Conservation (phyloP, 2,888 invertebrate genomes). For the Platycheirus rosarum region DNA sequence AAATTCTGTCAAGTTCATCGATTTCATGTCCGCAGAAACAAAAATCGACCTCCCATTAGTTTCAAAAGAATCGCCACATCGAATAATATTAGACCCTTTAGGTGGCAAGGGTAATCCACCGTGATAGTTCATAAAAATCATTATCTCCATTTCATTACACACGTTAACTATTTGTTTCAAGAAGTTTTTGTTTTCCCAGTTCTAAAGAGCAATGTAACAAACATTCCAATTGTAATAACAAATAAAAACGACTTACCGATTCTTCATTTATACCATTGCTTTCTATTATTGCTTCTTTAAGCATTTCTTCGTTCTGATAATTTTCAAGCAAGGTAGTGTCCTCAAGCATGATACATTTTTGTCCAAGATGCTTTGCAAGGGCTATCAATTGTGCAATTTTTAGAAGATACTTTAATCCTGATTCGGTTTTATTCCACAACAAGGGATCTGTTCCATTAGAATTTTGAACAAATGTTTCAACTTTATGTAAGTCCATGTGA, state of each 20-base stretch:
- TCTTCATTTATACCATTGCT: background rate
- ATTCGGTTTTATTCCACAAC: slow-evolving; percentile 34
- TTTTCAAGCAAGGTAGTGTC: slow-evolving; percentile 32
- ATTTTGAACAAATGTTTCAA: slow-evolving; percentile 29
- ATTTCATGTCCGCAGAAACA: background rate
- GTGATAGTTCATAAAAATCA: slow-evolving; percentile 44
- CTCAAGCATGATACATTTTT: slow-evolving; percentile 34
- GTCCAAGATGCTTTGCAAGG: slow-evolving; percentile 32
- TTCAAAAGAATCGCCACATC: background rate
- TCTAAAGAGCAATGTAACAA: slow-evolving; percentile 8
- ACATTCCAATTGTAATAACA: background rate
- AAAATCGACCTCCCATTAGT: background rate
- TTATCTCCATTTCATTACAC: slow-evolving; percentile 43
- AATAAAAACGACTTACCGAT: slow-evolving; percentile 31
- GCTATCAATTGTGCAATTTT: slow-evolving; percentile 47
- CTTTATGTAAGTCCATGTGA: slow-evolving; percentile 18
- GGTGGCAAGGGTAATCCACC: slow-evolving; percentile 23
- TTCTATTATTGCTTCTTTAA: slow-evolving; percentile 44
- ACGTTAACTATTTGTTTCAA: slow-evolving; percentile 46
- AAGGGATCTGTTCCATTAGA: background rate
- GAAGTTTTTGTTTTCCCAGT: slow-evolving; percentile 43
- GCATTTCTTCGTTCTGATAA: slow-evolving; percentile 43
- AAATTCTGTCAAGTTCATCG: slow-evolving; percentile 29
- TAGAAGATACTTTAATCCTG: slow-evolving; percentile 43
- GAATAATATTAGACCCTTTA: slow-evolving; percentile 39